A percentile compares a stretch with the other conserved stretches of the same genome.
Evolutionary conservation across 1,140 invertebrate species (phyloP).

Genomic region (Musca vetustissima): DNA sequence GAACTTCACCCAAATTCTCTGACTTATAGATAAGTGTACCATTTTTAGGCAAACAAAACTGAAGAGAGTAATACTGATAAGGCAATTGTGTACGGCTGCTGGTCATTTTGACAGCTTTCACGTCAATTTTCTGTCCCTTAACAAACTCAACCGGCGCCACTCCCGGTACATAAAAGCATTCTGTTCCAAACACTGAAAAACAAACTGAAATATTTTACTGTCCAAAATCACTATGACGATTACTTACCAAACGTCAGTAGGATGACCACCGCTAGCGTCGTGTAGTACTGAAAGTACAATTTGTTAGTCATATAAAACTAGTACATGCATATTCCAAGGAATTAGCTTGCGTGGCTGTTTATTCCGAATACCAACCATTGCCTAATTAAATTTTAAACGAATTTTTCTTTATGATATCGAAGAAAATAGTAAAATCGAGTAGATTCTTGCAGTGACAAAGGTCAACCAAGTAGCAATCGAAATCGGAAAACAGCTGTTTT

Average conservation of each 20-base stretch:
- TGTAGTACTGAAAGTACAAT: slow-evolving; percentile 2
- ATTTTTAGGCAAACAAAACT: slow-evolving; percentile 87
- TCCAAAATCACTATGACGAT: not conserved
- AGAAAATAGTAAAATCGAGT: too few relatives aligned
- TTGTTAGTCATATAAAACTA: slow-evolving; percentile 10
- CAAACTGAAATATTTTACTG: not conserved
- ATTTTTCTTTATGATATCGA: too few relatives aligned
- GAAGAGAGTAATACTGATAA: slow-evolving; percentile 95
- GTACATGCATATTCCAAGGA: not conserved
- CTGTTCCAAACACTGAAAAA: slow-evolving; percentile 22
- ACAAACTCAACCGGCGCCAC: slow-evolving; percentile 95
- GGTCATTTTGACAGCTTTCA: slow-evolving; percentile 97
- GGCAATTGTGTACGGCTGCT: slow-evolving; percentile 94
- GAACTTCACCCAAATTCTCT: slow-evolving; percentile 86
- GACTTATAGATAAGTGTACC: slow-evolving; percentile 86
- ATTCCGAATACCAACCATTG: too few relatives aligned
- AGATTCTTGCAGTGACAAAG: too few relatives aligned
- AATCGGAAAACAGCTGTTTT: too few relatives aligned
- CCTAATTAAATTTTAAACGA: too few relatives aligned
- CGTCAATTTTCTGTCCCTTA: slow-evolving; percentile 83
- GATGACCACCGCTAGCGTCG: not conserved
- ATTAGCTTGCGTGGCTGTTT: slow-evolving; percentile 18
- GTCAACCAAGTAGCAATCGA: too few relatives aligned
- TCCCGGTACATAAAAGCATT: slow-evolving; percentile 71
- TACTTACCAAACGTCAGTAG: slow-evolving; percentile 8